Base-by-base conservation (phyloP, 92 coral and sea anemone species). In the Pocillopora meandrina region DNA sequence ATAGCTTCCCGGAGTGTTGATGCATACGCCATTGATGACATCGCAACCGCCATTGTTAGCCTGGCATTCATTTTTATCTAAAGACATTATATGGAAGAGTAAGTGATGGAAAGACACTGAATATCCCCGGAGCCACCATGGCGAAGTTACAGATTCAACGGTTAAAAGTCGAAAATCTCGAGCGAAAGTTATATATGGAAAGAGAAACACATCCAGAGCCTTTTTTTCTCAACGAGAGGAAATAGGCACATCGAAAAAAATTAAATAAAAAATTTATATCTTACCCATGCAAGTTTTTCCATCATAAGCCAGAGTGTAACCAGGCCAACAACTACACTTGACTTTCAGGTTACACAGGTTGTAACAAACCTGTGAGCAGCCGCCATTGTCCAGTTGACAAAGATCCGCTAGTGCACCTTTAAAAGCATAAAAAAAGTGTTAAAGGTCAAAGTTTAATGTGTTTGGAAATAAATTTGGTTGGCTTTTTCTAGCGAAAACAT, bases 311-410 rank as follows among this genome's bases (percentile, higher is more conserved):
- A 97, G 88, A 75, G 87, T 94, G 83, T 89, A 97, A 7, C 99
- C 99, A 80, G 90, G 90, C 60, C 98, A 94, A 79, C 99, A 97
- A 10, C 97, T 93, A 71, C 99, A 97, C 90, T 94, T 90, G 55
- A 95, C 98, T 85, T 97, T 88, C 78, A 95, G 71, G 89, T 95
- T 94, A 84, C 99, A 97, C 78, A 83, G 88, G 88, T 97, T 97
- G 76, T 94, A 94, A 61, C 99, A 97, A 56, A 95, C 87, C 62
- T 97, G 99, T 33, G 87, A 90, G 72, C 99, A 97, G 55, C 96
- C 98, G 56, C 99, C 99, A 80, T 97, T 97, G n/a, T 88, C 93
- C 47, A 97, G 97, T 56, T 92, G 98, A 80, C 99, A 97, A 49
- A 92, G 90, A 78, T 97, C 99, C 56, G 95, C 98, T 16, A 92